These are phyloP conservation scores for Orius laevigatus DNA, from an alignment of 1,140 invertebrate genomes.

Conservation along the genomic window DNA sequence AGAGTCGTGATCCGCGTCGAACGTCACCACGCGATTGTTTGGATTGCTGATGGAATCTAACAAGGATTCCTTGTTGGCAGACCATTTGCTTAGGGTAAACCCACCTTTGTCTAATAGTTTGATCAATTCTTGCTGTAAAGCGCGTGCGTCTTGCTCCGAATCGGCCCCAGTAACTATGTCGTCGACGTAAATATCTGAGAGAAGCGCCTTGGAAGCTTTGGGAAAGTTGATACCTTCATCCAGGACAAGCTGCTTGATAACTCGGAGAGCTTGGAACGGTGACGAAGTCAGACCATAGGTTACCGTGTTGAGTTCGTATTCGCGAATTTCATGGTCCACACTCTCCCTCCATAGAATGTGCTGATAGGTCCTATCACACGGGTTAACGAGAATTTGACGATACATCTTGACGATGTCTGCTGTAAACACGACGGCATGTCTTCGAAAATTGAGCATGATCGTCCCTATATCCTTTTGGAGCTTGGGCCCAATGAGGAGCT, in stretches of 20 bases:
- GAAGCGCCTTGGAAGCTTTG: slow-evolving; percentile 20
- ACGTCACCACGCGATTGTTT: not conserved
- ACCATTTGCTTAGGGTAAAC: slow-evolving; percentile 19
- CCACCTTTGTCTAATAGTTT: slow-evolving; percentile 13
- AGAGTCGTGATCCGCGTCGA: not conserved
- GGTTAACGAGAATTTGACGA: slow-evolving; percentile 22
- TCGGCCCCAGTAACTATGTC: slow-evolving; percentile 26
- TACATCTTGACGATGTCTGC: slow-evolving; percentile 30
- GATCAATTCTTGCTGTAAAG: slow-evolving; percentile 14
- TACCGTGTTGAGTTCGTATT: slow-evolving; percentile 24
- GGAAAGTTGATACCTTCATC: slow-evolving; percentile 21
- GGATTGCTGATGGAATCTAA: not conserved
- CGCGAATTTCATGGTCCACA: slow-evolving; percentile 12
- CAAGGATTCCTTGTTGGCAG: slow-evolving; percentile 3
- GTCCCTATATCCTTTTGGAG: slow-evolving; percentile 27
- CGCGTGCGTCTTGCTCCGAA: slow-evolving; percentile 14
- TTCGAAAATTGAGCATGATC: slow-evolving; percentile 28
- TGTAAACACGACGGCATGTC: slow-evolving; percentile 25
- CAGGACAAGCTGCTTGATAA: slow-evolving; percentile 23
- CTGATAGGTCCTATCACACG: slow-evolving; percentile 9
- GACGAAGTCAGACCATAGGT: slow-evolving; percentile 26
- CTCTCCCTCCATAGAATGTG: slow-evolving; percentile 20
- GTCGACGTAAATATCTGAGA: slow-evolving; percentile 29
- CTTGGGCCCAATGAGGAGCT: slow-evolving; percentile 26
- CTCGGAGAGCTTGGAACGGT: slow-evolving; percentile 23